Evolutionary conservation across 37 sponge, comb jelly and placozoan genomes (phyloP).

Genomic region (Bolinopsis microptera): DNA sequence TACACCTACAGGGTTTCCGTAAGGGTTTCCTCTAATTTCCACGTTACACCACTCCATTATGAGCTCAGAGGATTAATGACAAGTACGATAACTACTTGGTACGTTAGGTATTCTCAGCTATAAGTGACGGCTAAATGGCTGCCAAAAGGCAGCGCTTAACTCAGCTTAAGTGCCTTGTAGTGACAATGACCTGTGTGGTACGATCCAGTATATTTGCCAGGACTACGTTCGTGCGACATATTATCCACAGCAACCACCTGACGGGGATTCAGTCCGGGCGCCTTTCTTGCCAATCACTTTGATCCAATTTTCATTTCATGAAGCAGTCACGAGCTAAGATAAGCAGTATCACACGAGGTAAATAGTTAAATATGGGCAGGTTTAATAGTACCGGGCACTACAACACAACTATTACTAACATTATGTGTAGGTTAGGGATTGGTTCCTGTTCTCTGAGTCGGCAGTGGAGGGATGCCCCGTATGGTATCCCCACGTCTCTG

Average conservation of each 20-base stretch:
- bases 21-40: not conserved
- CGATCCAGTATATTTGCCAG: no score
- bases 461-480: slow-evolving; percentile 50
- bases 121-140: no score
- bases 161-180: not conserved
- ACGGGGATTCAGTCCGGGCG: no score
- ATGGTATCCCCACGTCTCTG: slow-evolving; percentile 31
- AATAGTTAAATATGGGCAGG: not conserved
- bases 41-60: not conserved
- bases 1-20: slow-evolving; percentile 6
- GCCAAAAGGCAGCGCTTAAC: not conserved
- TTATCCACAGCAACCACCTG: no score
- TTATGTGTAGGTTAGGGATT: slow-evolving; percentile 46
- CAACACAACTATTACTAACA: no score
- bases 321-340: no score
- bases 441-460: slow-evolving; percentile 33
- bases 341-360: no score
- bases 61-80: not conserved
- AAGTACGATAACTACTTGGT: not conserved
- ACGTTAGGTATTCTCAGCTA: not conserved
- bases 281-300: no score
- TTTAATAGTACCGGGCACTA: no score
- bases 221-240: no score
- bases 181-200: not conserved
- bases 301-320: no score